Base-by-base conservation (phyloP, 2,888 invertebrate genomes). In the Kuschelorhynchus macadamiae region DNA sequence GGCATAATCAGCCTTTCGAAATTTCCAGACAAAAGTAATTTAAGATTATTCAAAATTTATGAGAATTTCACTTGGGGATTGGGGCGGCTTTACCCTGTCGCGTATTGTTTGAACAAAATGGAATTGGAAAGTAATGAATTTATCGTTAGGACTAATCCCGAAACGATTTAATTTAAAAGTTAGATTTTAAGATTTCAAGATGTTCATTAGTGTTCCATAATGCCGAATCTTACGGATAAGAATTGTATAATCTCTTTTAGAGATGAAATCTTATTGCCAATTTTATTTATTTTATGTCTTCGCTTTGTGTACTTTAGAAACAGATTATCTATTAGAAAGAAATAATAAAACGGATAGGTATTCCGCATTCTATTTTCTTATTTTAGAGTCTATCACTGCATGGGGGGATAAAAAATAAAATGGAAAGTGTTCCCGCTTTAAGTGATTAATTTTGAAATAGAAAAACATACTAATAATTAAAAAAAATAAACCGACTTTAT, bases 121-220 rank as follows among this genome's bases (percentile, higher is more conserved):
- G 46, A 67, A 63, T 56, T 57, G 56, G 57, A 67, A 67, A 67
- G 56, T 67, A 67, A 67, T 57, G 62, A 63, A 63, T 62, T 62
- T 57, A 41, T 67, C 56, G 36, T 63, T 67, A 56, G 42, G 42
- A 53, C 63, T 63, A 68, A 68, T 68, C 59, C 47, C 42, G 11
- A 39, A 68, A 55, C 63, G 68, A 50, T 68, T 64, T 64, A 68
- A 64, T 68, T 52, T 68, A 32, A 63, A 67, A 67, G 57, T 62
- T 63, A 59, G 59, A 68, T 68, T 68, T 62, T 57, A 50, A 56
- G 62, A 67, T 52, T 47, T 42, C 53, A 46, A 56, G 52, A 55
- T 62, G 57, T 63, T 68, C 63, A 59, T 68, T 68, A 63, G 50
- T 32, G 21, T 44, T 33, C 14, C 21, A 55, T 66, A 60, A 66